phyloP scores from a whole-genome alignment of 1,140 invertebrate genomes.

The Anastrepha obliqua region DNA sequence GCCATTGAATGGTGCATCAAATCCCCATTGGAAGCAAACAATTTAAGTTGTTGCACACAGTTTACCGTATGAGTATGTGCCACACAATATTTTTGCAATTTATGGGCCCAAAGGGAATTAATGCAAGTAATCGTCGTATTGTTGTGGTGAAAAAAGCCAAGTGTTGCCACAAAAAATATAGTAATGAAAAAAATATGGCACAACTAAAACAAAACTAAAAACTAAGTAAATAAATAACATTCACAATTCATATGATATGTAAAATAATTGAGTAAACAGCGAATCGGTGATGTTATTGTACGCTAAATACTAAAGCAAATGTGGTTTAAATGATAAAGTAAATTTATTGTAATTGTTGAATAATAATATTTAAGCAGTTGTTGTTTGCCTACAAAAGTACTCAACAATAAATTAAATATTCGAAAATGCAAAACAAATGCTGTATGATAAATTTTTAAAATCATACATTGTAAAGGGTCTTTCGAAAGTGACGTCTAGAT shows the following conservation, averaged over 20 bases:
- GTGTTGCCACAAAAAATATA: background rate
- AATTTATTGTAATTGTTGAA: slow-evolving; percentile 13
- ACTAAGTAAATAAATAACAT: background rate
- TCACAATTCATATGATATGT: background rate
- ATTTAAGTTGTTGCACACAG: slow-evolving; percentile 18
- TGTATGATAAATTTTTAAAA: too few relatives aligned
- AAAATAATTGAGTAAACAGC: background rate
- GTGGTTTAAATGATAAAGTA: background rate
- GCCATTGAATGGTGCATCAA: background rate
- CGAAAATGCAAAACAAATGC: too few relatives aligned
- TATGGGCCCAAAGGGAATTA: slow-evolving; percentile 12
- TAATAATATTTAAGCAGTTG: background rate
- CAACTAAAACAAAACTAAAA: background rate
- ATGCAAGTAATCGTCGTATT: slow-evolving; percentile 4
- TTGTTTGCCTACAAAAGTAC: background rate
- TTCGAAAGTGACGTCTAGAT: too few relatives aligned
- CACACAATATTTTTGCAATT: background rate
- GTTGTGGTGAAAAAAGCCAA: slow-evolving; percentile 21
- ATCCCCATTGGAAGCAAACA: slow-evolving; percentile 10
- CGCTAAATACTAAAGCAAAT: background rate
- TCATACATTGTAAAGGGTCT: background rate
- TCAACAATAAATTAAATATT: too few relatives aligned
- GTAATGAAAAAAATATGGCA: background rate
- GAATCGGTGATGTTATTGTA: background rate
- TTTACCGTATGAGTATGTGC: background rate